Evolutionary conservation across 2,113 vertebrate species (phyloP).

Genomic region (Australoheros scitulus): DNA sequence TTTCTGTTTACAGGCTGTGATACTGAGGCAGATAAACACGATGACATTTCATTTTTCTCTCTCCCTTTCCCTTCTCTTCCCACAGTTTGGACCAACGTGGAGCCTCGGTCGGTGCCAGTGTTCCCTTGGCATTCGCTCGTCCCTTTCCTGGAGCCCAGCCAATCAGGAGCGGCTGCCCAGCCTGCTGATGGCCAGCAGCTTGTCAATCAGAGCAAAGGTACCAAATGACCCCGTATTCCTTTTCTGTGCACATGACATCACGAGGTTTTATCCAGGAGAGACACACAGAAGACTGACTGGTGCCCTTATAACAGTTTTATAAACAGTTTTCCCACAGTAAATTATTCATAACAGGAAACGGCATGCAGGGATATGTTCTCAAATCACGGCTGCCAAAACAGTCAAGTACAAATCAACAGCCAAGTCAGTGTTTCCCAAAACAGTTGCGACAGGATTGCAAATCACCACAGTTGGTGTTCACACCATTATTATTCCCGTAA

Average conservation of each 20-base stretch:
- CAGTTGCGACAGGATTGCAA: conserved; percentile 40
- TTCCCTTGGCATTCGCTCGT: conserved; percentile 95
- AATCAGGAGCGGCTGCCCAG: conserved; percentile 85
- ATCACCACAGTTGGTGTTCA: conserved; percentile 60
- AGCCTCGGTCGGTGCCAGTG: conserved; percentile 91
- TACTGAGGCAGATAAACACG: conserved; percentile 40
- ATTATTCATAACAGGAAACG: conserved; percentile 33
- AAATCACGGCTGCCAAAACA: conserved; percentile 43
- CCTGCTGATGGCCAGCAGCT: conserved; percentile 87
- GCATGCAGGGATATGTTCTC: conserved; percentile 8
- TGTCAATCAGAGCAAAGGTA: conserved; percentile 90
- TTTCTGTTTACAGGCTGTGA: conserved; percentile 28
- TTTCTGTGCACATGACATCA: neutral
- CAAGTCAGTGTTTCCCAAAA: conserved; percentile 64
- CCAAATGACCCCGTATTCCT: neutral
- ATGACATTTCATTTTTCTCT: conserved; percentile 47
- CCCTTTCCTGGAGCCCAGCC: conserved; percentile 93
- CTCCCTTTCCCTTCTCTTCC: conserved; percentile 36
- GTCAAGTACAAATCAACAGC: conserved; percentile 26
- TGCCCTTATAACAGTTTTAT: neutral
- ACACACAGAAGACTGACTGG: neutral
- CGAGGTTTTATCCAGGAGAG: neutral
- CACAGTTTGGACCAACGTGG: conserved; percentile 94
- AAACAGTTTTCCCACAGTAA: conserved; percentile 11
- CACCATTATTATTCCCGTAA: conserved; percentile 38